A percentile compares a stretch with the other conserved stretches of the same genome.
Evolutionary conservation across 23 tunicate species (phyloP).

Genomic region (Trididemnum clinides): DNA sequence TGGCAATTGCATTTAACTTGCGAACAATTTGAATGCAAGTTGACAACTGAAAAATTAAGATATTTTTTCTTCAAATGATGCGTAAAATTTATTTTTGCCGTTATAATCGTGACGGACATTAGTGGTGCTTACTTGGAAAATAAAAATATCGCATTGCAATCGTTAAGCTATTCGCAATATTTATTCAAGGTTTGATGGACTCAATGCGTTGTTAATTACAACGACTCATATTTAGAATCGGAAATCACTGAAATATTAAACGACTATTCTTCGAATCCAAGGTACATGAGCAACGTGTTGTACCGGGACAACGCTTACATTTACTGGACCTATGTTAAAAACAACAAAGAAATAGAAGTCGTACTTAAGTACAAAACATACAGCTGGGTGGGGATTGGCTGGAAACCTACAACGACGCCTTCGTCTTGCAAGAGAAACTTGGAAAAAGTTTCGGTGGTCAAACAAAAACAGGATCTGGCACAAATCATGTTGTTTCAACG

Average conservation of each 20-base stretch:
- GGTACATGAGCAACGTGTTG: conserved; percentile 3
- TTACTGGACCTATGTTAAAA: conserved; percentile 29
- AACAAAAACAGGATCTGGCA: background rate
- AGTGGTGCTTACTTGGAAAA: no score
- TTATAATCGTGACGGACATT: no score
- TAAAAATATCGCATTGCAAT: no score
- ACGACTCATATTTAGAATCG: conserved; percentile 16
- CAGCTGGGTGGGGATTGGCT: conserved; percentile 66
- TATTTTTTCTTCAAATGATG: no score
- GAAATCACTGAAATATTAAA: conserved; percentile 5
- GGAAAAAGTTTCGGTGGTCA: background rate
- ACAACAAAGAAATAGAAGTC: conserved; percentile 24
- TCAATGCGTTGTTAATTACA: no score
- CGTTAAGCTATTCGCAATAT: no score
- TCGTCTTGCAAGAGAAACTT: background rate
- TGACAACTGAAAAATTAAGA: no score
- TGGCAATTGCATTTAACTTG: no score
- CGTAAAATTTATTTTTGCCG: no score
- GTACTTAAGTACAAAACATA: conserved; percentile 2
- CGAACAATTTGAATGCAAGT: no score
- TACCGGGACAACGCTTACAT: conserved; percentile 6
- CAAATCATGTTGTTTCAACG: background rate
- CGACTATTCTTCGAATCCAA: conserved; percentile 11
- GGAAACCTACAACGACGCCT: conserved; percentile 13
- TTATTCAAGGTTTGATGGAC: no score